Evolutionary conservation across 2,113 vertebrate genomes (phyloP).

Genomic region (Bothrops jararaca): DNA sequence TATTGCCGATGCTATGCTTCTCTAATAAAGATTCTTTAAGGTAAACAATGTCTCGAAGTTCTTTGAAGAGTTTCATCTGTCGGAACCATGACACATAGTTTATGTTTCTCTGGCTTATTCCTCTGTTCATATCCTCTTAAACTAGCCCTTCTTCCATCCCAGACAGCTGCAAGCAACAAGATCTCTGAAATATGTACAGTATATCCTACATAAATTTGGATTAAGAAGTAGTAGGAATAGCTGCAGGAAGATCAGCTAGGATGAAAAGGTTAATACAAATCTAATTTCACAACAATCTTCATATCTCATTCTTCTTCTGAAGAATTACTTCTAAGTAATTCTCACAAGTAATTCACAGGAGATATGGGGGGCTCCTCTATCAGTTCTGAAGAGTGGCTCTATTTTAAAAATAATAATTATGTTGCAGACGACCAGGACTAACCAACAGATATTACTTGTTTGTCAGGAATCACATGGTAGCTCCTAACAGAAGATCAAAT

Average conservation of each 20-base stretch:
- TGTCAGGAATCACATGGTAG: neutral
- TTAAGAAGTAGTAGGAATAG: neutral
- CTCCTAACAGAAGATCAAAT: neutral
- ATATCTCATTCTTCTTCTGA: neutral
- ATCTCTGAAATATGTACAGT: neutral
- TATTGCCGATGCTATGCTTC: too few relatives aligned
- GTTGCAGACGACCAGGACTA: neutral
- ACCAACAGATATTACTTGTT: neutral
- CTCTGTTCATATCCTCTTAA: neutral
- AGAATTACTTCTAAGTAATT: neutral
- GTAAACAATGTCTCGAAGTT: too few relatives aligned
- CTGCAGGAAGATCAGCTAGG: neutral
- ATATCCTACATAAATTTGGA: neutral
- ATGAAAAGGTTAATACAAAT: neutral
- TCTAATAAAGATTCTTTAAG: too few relatives aligned
- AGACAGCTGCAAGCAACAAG: neutral
- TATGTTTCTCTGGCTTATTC: neutral
- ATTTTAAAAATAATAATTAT: neutral
- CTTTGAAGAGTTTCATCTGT: too few relatives aligned
- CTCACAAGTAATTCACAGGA: neutral
- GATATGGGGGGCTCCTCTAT: neutral
- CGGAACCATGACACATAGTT: neutral
- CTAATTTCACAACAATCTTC: neutral
- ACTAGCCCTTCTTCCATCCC: neutral
- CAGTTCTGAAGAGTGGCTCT: neutral